phyloP scores from a whole-genome alignment of 2,797 vertebrate species.

The Oreochromis mossambicus region DNA sequence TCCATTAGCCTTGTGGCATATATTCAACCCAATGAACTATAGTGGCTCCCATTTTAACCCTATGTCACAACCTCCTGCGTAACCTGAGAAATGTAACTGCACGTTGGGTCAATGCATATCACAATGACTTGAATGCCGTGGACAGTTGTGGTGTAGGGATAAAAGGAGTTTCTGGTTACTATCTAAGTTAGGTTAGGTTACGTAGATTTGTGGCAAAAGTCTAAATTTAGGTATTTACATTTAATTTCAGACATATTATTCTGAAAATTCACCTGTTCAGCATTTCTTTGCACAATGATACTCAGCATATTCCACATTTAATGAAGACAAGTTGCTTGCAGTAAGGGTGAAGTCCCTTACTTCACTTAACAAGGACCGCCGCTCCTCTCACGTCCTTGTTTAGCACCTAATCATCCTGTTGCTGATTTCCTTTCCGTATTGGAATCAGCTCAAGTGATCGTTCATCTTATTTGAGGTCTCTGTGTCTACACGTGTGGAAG shows the following conservation, averaged over 20 bases:
- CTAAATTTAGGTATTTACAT: background rate
- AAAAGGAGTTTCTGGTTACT: accelerated
- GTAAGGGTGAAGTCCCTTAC: background rate
- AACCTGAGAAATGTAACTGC: background rate
- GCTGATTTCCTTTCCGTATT: background rate
- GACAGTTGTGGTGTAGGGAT: background rate
- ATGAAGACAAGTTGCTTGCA: background rate
- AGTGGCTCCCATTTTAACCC: accelerated
- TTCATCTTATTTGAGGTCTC: background rate
- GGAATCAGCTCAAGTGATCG: background rate
- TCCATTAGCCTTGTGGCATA: background rate
- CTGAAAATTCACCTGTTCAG: background rate
- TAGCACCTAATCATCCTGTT: background rate
- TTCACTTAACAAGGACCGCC: accelerated
- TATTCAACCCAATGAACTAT: background rate
- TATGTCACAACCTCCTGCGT: background rate
- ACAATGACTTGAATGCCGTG: background rate
- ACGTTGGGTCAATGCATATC: background rate
- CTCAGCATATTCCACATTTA: background rate
- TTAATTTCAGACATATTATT: background rate
- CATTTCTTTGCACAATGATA: background rate
- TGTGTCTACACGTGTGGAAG: background rate
- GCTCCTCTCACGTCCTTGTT: background rate
- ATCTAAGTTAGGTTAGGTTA: accelerated
- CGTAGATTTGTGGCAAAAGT: background rate